A percentile compares a stretch with the other conserved stretches of the same genome.
Evolutionary conservation across 2,113 vertebrate genomes (phyloP).

Genomic region (Prionailurus bengalensis): DNA sequence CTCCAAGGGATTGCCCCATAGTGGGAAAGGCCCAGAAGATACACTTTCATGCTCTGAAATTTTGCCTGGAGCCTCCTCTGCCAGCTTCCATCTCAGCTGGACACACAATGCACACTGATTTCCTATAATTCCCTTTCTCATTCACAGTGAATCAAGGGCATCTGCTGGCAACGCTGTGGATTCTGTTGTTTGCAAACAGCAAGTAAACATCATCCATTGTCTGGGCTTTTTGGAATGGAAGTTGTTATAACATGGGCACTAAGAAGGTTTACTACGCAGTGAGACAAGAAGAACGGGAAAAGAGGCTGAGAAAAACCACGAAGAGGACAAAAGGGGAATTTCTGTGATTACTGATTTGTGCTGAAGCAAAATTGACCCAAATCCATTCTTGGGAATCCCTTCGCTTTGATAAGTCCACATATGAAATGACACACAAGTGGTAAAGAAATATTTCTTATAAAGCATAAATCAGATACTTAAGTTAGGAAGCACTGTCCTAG

Average conservation of each 20-base stretch:
- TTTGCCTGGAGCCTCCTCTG: slow-evolving; percentile 68
- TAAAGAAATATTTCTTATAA: slow-evolving; percentile 21
- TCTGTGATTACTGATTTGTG: slow-evolving; percentile 43
- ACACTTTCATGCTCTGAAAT: slow-evolving; percentile 67
- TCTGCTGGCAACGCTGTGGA: slow-evolving; percentile 78
- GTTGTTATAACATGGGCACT: slow-evolving; percentile 74
- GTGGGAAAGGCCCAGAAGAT: slow-evolving; percentile 44
- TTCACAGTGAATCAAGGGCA: slow-evolving; percentile 81
- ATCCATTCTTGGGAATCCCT: slow-evolving; percentile 39
- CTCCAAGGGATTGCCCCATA: not conserved
- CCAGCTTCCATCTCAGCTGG: slow-evolving; percentile 80
- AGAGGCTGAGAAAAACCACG: slow-evolving; percentile 57
- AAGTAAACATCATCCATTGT: slow-evolving; percentile 81
- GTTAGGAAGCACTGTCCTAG: slow-evolving; percentile 28
- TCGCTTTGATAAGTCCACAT: not conserved
- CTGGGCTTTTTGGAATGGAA: slow-evolving; percentile 76
- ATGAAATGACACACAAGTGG: not conserved
- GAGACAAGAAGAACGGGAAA: slow-evolving; percentile 58
- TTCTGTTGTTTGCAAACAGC: slow-evolving; percentile 82
- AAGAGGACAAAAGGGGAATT: slow-evolving; percentile 42
- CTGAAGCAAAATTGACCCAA: slow-evolving; percentile 6
- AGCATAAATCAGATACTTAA: slow-evolving; percentile 32
- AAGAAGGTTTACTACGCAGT: slow-evolving; percentile 66
- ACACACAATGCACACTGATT: slow-evolving; percentile 81
- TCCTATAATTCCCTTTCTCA: slow-evolving; percentile 78